Evolutionary conservation across 2,113 vertebrate genomes (phyloP).

Genomic region (Thymallus thymallus): DNA sequence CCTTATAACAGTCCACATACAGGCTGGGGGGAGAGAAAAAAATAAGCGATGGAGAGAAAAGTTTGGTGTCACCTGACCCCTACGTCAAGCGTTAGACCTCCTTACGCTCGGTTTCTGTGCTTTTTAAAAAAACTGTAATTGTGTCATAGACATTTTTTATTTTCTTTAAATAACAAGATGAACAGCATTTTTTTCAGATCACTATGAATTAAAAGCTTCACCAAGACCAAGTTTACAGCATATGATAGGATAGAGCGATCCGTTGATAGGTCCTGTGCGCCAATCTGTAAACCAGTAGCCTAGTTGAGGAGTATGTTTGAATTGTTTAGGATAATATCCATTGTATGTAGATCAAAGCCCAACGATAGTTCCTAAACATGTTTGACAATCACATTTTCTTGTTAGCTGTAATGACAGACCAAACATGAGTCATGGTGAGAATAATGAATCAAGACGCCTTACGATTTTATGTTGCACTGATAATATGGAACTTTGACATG

Average conservation of each 20-base stretch:
- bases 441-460: too few species aligned
- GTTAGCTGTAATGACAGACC: not conserved
- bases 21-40: slow-evolving; percentile 25
- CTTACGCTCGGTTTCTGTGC: slow-evolving; percentile 6
- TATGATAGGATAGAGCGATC: too few species aligned
- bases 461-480: not conserved
- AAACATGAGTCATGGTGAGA: not conserved
- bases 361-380: too few species aligned
- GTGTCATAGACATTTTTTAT: too few species aligned
- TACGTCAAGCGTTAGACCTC: slow-evolving; percentile 59
- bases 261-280: too few species aligned
- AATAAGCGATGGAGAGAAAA: slow-evolving; percentile 24
- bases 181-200: not conserved
- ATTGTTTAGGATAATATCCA: too few species aligned
- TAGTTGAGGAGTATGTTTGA: too few species aligned
- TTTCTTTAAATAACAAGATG: not conserved
- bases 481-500: not conserved
- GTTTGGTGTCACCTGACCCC: slow-evolving; percentile 67
- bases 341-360: too few species aligned
- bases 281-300: too few species aligned
- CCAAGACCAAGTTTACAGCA: too few species aligned
- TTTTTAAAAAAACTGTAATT: not conserved
- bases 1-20: slow-evolving; percentile 64
- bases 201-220: not conserved
- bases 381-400: not conserved